Evolutionary conservation across 1,140 invertebrate genomes (phyloP), one percentile per base, ranked within the genome.

Genomic region (Solenopsis invicta): DNA sequence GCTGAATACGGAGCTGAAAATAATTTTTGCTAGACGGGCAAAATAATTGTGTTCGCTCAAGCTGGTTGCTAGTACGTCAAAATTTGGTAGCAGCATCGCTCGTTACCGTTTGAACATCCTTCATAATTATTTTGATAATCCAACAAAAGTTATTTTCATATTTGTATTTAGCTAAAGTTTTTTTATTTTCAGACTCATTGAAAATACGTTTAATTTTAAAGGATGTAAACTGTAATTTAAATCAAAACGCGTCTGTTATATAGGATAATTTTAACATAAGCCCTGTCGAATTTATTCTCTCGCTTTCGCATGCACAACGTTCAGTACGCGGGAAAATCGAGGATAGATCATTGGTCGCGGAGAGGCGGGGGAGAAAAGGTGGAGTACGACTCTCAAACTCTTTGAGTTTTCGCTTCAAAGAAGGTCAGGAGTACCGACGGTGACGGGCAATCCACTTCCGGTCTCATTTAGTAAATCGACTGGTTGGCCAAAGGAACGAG

Each of bases 401-500:
- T 89, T 89, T 87, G 77, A 87, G 67, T 62, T 86, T 48, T 72
- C 54, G 50, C 71, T 76, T 89, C 84, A 82, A 89, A 89, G 75
- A 66, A 13, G 78, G 71, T 80, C 78, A 74, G n/a, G 64, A 88
- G 81, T 86, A 72, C 66, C 66, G 81, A 67, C 76, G 88, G 61
- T 71, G 88, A 89, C 71, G 80, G 76, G 82, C 85, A 89, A 90
- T 90, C 88, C 89, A 89, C 89, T 90, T 89, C 85, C 77, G 85
- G 66, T 34, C 85, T 90, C 81, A 89, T 90, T 89, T 89, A 90
- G 54, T 89, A 90, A 89, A 90, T 90, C 89, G 88, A 90, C 72
- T 89, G 71, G 16, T 59, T 62, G 10, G 48, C 54, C 87, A 78
- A 56, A 88, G 84, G 71, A 77, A 77, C 72, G 66, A 87, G 85